phyloP scores from a whole-genome alignment of 2,113 vertebrate species.

The Eulemur macaco region DNA sequence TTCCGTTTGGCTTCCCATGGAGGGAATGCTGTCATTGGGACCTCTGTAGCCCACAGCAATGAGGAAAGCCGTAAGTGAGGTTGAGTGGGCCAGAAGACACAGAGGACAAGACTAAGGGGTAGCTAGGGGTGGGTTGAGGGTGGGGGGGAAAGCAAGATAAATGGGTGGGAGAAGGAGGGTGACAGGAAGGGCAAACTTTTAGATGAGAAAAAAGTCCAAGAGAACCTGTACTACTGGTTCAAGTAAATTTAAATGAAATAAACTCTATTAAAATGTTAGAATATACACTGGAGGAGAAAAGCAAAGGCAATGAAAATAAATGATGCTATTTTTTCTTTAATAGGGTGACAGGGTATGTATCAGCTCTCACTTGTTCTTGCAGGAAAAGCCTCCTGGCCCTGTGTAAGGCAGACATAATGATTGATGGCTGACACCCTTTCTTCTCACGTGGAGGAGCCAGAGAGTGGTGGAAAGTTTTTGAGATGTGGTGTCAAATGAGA shows the following conservation, averaged over 20 bases:
- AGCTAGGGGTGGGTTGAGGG: too few species aligned
- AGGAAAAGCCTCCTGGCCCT: neutral
- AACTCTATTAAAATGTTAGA: neutral
- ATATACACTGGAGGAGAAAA: neutral
- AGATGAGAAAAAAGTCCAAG: neutral
- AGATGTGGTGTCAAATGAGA: neutral
- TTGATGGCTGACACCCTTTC: neutral
- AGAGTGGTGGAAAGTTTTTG: neutral
- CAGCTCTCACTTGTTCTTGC: neutral
- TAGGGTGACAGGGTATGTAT: neutral
- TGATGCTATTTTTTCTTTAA: neutral
- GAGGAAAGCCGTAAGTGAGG: neutral
- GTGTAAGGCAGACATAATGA: neutral
- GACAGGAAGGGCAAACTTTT: neutral
- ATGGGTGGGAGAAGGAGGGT: neutral
- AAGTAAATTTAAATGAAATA: neutral
- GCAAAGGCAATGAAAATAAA: neutral
- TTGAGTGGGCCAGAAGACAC: neutral
- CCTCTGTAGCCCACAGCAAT: rapidly evolving
- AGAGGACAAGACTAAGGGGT: neutral
- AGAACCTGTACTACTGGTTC: neutral
- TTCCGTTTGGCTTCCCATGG: neutral
- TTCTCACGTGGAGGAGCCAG: neutral
- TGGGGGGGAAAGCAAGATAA: neutral
- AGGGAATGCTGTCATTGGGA: neutral